A percentile compares a stretch with the other conserved stretches of the same genome.
phyloP scores from a whole-genome alignment of 2,888 invertebrate species.

The Spodoptera exigua region DNA sequence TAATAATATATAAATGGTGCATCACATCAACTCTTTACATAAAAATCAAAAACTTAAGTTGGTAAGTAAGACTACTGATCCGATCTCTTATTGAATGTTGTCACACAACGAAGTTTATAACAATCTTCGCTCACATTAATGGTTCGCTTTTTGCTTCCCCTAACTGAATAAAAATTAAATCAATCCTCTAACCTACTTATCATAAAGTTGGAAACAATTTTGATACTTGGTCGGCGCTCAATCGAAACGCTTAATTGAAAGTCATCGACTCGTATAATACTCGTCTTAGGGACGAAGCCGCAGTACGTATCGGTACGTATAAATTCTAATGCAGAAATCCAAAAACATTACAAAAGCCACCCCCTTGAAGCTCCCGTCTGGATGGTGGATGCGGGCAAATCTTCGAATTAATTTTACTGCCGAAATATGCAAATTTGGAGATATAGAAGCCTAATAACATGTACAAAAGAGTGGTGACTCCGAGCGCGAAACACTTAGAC shows the following conservation, averaged over 20 bases:
- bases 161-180: slow-evolving; percentile 50
- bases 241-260: slow-evolving; percentile 68
- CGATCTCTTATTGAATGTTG: too few relatives aligned
- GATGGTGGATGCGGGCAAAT: slow-evolving; percentile 87
- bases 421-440: slow-evolving; percentile 89
- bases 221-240: slow-evolving; percentile 59
- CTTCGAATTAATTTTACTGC: slow-evolving; percentile 90
- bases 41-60: too few relatives aligned
- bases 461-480: slow-evolving; percentile 89
- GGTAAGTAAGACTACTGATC: too few relatives aligned
- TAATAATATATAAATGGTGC: too few relatives aligned
- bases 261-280: slow-evolving; percentile 61
- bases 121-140: slow-evolving; percentile 24
- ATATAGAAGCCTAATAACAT: slow-evolving; percentile 89
- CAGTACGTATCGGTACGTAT: slow-evolving; percentile 75
- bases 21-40: too few relatives aligned
- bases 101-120: too few relatives aligned
- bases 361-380: slow-evolving; percentile 74
- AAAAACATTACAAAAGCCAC: slow-evolving; percentile 75
- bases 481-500: slow-evolving; percentile 75
- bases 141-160: slow-evolving; percentile 6
- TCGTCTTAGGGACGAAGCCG: slow-evolving; percentile 61
- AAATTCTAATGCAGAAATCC: slow-evolving; percentile 85
- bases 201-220: slow-evolving; percentile 71
- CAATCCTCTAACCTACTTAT: slow-evolving; percentile 65